Evolutionary conservation across 2,797 vertebrate genomes (phyloP), one percentile per base, ranked within the genome.

Genomic region (Poecilia wingei): DNA sequence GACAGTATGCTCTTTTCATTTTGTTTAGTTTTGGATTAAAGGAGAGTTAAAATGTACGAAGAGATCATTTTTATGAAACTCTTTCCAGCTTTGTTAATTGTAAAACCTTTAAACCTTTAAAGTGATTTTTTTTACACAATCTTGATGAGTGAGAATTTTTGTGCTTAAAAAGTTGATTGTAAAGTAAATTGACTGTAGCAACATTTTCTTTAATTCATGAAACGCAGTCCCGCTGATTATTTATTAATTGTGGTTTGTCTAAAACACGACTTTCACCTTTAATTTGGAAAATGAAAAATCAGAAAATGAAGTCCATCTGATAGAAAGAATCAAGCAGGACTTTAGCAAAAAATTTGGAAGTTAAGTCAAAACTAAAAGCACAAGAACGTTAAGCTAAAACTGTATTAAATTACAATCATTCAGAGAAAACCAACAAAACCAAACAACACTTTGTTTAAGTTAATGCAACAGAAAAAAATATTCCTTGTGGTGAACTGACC

Each of bases 401-500:
- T n/a, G 2, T 3, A 16, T n/a, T 16, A 70, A 28, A 70, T 45
- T 0, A 31, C 28, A 59, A 69, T 14, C 3, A 66, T 39, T 43
- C 22, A 28, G 41, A 70, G 41, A 70, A 70, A 43, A 69, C 4
- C 36, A 41, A 31, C 31, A 43, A 69, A 69, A 39, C 43, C 39
- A n/a, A 31, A 31, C n/a, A 69, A 28, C 3, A 79, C 79, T 76
- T 14, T 39, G 18, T 57, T 57, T n/a, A 68, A 39, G n/a, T 66
- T 53, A 45, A 83, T 76, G 22, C 81, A 25, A 14, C 22, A n/a
- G 20, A 69, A 59, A 72, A 76, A 55, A 6, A 1, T 41, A 49
- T 8, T 6, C 41, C 69, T 68, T 83, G 75, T 76, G 36, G 74
- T 25, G 46, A 75, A 72, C 57, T 80, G 76, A 79, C 77, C 47